Conservation (phyloP, 2,113 vertebrate genomes). For the Phoxinus phoxinus region DNA sequence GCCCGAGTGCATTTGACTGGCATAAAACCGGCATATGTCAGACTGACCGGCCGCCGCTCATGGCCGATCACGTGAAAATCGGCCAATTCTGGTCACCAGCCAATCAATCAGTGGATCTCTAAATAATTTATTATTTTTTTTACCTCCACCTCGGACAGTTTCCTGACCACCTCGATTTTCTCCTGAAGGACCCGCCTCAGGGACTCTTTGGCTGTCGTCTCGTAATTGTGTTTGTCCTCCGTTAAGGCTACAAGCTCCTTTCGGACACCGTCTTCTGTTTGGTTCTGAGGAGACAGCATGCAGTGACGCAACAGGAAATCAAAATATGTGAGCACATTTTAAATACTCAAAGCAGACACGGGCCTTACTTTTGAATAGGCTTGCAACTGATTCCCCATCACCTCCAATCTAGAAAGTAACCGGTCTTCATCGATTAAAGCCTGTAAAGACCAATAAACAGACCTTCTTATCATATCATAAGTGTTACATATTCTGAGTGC, state of each 20-base stretch:
- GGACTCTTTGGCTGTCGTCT: slow-evolving; percentile 98
- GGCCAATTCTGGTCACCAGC: too few relatives aligned
- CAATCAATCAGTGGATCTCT: too few relatives aligned
- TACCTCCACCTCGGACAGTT: slow-evolving; percentile 98
- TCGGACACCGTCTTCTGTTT: slow-evolving; percentile 94
- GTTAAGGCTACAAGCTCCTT: slow-evolving; percentile 95
- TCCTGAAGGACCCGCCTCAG: slow-evolving; percentile 98
- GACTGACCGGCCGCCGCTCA: too few relatives aligned
- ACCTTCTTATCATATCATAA: not conserved
- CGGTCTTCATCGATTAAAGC: slow-evolving; percentile 99
- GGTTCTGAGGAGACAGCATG: slow-evolving; percentile 77
- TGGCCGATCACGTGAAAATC: too few relatives aligned
- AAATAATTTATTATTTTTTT: too few relatives aligned
- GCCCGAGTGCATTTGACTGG: too few relatives aligned
- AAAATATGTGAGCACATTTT: not conserved
- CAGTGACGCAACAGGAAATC: not conserved
- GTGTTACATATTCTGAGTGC: not conserved
- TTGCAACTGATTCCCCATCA: slow-evolving; percentile 98
- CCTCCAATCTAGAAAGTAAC: slow-evolving; percentile 94
- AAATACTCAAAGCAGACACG: not conserved
- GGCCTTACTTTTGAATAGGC: slow-evolving; percentile 91
- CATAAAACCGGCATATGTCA: too few relatives aligned
- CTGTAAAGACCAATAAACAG: slow-evolving; percentile 65
- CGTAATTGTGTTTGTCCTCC: slow-evolving; percentile 98
- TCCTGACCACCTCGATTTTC: slow-evolving; percentile 98